Conservation (phyloP, 2,113 vertebrate species). For the Rhynchomys soricoides region DNA sequence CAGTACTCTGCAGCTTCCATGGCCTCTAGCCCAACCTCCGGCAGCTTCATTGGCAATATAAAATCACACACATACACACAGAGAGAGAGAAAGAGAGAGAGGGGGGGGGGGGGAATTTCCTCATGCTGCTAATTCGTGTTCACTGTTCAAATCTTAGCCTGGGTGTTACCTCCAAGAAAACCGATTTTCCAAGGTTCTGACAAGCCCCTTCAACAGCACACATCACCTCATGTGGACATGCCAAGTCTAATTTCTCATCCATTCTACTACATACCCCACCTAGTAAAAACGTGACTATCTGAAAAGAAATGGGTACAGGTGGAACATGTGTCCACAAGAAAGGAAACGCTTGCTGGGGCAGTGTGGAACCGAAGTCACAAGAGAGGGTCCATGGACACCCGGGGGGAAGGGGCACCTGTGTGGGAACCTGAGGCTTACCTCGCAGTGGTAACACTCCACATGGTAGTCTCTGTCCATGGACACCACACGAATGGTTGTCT, state of each 20-base stretch:
- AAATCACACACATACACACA: too few species aligned
- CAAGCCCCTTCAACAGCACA: not conserved
- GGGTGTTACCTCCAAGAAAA: not conserved
- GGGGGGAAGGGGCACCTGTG: accelerated
- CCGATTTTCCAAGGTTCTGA: not conserved
- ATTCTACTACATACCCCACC: not conserved
- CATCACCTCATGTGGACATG: not conserved
- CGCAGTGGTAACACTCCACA: slow-evolving; percentile 98
- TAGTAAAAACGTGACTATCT: not conserved
- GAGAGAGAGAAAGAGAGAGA: too few species aligned
- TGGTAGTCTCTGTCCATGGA: slow-evolving; percentile 99
- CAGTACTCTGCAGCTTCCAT: not conserved
- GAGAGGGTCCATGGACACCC: not conserved
- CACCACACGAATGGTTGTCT: slow-evolving; percentile 97
- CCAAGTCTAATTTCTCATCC: not conserved
- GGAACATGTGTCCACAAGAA: too few species aligned
- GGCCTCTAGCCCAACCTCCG: not conserved
- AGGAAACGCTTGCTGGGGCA: not conserved
- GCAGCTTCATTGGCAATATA: not conserved
- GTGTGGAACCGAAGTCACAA: not conserved
- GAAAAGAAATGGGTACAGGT: not conserved
- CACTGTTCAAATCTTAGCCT: not conserved
- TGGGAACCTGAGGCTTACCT: slow-evolving; percentile 87
- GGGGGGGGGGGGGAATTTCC: too few species aligned
- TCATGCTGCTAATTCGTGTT: not conserved